These are phyloP conservation scores for Heterohyrax brucei DNA, from an alignment of 2,797 vertebrate species.

Conservation along the genomic window DNA sequence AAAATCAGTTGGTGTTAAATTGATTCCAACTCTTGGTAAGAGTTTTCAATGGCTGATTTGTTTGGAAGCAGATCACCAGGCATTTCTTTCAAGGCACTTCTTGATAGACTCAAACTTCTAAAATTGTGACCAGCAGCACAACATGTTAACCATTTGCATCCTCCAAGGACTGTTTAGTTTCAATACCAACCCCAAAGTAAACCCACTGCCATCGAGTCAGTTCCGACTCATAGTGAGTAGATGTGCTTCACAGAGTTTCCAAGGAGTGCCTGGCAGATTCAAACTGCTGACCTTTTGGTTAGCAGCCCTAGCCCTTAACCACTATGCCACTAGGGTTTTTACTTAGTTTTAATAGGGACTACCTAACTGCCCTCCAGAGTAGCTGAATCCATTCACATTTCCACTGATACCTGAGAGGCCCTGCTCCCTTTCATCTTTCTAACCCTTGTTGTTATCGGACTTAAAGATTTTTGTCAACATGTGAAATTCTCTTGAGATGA, in stretches of 20 bases:
- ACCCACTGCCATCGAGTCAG: no score
- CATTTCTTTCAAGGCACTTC: neutral
- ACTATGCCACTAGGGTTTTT: no score
- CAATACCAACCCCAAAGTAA: no score
- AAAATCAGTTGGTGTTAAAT: neutral
- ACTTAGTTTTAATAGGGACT: neutral
- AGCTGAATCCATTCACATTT: neutral
- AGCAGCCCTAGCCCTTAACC: no score
- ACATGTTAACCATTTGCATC: neutral
- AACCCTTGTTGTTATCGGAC: neutral
- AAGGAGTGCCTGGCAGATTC: neutral
- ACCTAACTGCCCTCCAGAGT: neutral
- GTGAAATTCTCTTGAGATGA: neutral
- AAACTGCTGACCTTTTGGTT: neutral
- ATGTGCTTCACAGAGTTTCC: neutral
- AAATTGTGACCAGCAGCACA: neutral
- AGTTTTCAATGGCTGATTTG: neutral
- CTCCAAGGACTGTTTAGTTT: neutral
- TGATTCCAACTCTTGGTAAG: neutral
- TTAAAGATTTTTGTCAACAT: neutral
- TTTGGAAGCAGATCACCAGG: neutral
- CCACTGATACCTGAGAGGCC: neutral
- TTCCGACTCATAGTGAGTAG: no score
- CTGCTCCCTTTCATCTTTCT: neutral
- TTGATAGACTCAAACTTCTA: neutral